Evolutionary conservation across 2,888 invertebrate genomes (phyloP).

Genomic region (Calameuta pallipes): DNA sequence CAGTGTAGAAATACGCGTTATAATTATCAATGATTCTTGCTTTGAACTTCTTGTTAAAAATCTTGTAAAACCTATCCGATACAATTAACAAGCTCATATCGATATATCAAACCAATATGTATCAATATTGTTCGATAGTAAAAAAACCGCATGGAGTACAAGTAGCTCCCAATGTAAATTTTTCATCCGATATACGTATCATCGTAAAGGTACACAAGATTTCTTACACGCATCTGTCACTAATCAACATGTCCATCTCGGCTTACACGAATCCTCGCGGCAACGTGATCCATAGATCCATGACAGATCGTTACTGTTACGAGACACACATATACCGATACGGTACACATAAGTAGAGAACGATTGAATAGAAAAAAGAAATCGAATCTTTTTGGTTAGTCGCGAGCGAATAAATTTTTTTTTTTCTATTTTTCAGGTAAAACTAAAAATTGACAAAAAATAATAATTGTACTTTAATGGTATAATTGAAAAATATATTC

Average conservation of each 20-base stretch:
- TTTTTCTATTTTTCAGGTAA: too few species aligned
- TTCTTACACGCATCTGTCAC: constrained; percentile 8
- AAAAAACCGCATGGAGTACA: not conserved
- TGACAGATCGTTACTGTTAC: not conserved
- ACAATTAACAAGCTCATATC: too few species aligned
- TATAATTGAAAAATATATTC: too few species aligned
- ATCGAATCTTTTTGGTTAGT: not conserved
- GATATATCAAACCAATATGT: too few species aligned
- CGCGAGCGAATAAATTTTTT: not conserved
- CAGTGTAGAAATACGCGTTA: too few species aligned
- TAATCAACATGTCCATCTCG: constrained; percentile 23
- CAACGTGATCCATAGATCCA: not conserved
- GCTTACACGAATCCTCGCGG: constrained; percentile 10
- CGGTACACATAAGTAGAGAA: not conserved
- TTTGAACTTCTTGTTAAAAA: too few species aligned
- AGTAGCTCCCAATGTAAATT: constrained; percentile 17
- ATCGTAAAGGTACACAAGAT: constrained; percentile 15
- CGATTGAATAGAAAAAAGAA: constrained; percentile 5
- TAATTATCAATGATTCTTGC: too few species aligned
- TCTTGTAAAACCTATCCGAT: too few species aligned
- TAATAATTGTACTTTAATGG: too few species aligned
- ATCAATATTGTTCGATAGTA: too few species aligned
- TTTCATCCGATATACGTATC: constrained; percentile 5
- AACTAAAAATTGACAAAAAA: too few species aligned
- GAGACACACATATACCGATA: not conserved